A percentile compares a stretch with the other conserved stretches of the same genome.
Conservation (phyloP, 2,113 vertebrate genomes). For the Eptesicus fuscus region DNA sequence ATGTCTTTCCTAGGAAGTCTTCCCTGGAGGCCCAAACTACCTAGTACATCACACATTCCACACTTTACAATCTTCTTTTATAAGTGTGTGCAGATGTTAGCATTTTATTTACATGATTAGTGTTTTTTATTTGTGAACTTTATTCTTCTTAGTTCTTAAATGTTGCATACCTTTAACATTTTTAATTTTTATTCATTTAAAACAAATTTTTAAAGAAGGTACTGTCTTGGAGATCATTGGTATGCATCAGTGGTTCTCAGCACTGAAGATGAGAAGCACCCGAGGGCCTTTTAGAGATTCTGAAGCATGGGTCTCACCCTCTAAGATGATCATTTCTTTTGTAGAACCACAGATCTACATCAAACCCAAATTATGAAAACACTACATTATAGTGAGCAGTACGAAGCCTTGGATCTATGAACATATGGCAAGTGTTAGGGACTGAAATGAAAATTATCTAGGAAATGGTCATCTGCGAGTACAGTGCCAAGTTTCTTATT, state of each 20-base stretch:
- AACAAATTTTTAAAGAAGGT: not conserved
- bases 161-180: not conserved
- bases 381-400: not conserved
- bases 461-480: constrained; percentile 18
- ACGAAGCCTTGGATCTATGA: not conserved
- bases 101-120: not conserved
- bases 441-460: constrained; percentile 19
- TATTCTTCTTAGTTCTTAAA: not conserved
- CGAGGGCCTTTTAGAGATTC: not conserved
- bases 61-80: not conserved
- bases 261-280: not conserved
- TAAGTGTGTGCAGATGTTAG: not conserved
- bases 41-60: not conserved
- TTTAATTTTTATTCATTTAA: not conserved
- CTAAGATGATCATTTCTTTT: not conserved
- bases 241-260: not conserved
- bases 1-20: not conserved
- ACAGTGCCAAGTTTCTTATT: not conserved
- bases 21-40: not conserved
- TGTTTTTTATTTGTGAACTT: not conserved
- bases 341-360: not conserved
- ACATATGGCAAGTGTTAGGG: not conserved
- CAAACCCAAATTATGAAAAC: not conserved
- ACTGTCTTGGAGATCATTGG: not conserved
- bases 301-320: not conserved